Percentiles rank a stretch among this genome's conserved stretches.
phyloP scores from a whole-genome alignment of 2,888 invertebrate genomes.

The Harpalus rubripes region DNA sequence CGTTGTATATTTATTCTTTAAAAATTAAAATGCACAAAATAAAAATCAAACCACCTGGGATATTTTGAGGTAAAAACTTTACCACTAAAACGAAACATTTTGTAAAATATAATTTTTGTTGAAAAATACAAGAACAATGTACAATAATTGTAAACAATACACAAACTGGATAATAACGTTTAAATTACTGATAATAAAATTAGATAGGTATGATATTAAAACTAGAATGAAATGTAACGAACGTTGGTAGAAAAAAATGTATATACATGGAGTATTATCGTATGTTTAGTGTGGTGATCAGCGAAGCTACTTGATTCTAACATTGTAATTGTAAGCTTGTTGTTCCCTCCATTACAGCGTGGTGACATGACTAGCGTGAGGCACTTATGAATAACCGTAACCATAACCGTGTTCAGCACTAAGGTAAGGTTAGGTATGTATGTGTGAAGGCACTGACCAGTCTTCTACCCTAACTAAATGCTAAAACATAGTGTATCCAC shows the following conservation, averaged over 20 bases:
- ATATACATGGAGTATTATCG: slow-evolving; percentile 54
- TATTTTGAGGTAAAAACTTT: background rate
- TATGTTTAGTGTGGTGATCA: slow-evolving; percentile 51
- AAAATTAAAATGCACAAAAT: background rate
- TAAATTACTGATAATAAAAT: slow-evolving; percentile 57
- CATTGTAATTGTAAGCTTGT: slow-evolving; percentile 51
- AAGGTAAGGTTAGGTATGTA: slow-evolving; percentile 45
- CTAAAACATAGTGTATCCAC: slow-evolving; percentile 51
- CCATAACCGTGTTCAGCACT: slow-evolving; percentile 68
- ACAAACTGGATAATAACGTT: slow-evolving; percentile 62
- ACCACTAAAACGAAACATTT: slow-evolving; percentile 14
- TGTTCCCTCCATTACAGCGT: slow-evolving; percentile 63
- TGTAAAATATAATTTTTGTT: slow-evolving; percentile 66
- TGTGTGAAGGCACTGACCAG: slow-evolving; percentile 62
- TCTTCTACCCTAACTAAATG: slow-evolving; percentile 61
- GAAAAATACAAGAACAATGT: slow-evolving; percentile 66
- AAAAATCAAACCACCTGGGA: background rate
- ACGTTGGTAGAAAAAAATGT: slow-evolving; percentile 47
- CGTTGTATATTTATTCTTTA: background rate
- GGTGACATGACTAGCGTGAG: slow-evolving; percentile 70
- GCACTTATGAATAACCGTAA: slow-evolving; percentile 70
- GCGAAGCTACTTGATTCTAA: slow-evolving; percentile 51
- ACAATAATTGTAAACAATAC: slow-evolving; percentile 64
- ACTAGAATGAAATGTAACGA: slow-evolving; percentile 62
- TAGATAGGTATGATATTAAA: slow-evolving; percentile 53